A percentile compares a stretch with the other conserved stretches of the same genome.
phyloP scores from a whole-genome alignment of 2,797 vertebrate genomes.

The Rhinoraja longicauda region DNA sequence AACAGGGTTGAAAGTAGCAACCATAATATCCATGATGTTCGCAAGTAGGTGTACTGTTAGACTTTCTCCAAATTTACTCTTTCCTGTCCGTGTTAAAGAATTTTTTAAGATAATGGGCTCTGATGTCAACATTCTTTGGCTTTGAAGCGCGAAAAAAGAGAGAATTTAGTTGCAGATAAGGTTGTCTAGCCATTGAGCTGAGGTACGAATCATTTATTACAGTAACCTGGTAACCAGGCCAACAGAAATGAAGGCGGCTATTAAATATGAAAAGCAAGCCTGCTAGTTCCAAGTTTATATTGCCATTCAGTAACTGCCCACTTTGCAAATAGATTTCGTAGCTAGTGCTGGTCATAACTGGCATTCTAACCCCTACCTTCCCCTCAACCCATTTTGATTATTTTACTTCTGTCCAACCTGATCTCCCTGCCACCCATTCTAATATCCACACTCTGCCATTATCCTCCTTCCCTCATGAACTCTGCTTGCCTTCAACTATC shows the following conservation, averaged over 20 bases:
- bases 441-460: neutral
- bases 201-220: neutral
- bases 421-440: neutral
- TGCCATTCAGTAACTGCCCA: neutral
- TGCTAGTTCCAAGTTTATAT: neutral
- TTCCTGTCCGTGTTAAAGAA: neutral
- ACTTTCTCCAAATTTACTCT: neutral
- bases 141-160: neutral
- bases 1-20: conserved; percentile 10
- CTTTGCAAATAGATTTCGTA: neutral
- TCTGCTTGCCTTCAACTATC: neutral
- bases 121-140: neutral
- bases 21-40: neutral
- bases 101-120: neutral
- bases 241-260: neutral
- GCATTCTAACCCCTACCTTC: neutral
- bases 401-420: no score
- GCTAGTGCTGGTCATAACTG: neutral
- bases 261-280: neutral
- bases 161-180: neutral
- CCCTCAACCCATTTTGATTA: neutral
- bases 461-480: no score
- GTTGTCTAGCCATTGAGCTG: neutral
- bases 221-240: no score
- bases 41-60: neutral